These are phyloP conservation scores for Acleris sparsana DNA, from an alignment of 2,888 invertebrate genomes.

Conservation along the genomic window DNA sequence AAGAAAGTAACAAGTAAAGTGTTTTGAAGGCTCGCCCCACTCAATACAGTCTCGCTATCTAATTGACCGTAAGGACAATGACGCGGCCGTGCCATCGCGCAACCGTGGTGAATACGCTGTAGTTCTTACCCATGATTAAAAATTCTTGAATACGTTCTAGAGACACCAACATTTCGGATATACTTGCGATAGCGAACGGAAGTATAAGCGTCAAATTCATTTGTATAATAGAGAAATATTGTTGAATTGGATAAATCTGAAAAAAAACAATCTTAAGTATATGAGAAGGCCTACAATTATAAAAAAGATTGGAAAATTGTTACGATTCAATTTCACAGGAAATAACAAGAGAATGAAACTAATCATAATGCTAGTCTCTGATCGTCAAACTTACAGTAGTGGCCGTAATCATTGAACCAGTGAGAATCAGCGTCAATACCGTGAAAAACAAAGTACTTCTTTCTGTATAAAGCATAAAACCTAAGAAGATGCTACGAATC, in stretches of 20 bases:
- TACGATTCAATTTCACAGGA: not conserved
- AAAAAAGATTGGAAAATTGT: not conserved
- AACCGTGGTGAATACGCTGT: no score
- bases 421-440: slow-evolving; percentile 62
- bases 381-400: slow-evolving; percentile 55
- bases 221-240: slow-evolving; percentile 83
- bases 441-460: slow-evolving; percentile 88
- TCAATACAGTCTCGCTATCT: not conserved
- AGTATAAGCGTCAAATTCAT: slow-evolving; percentile 82
- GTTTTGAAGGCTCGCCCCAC: no score
- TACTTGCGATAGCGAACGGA: slow-evolving; percentile 80
- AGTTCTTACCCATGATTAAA: slow-evolving; percentile 72
- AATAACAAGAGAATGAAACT: no score
- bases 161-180: slow-evolving; percentile 84
- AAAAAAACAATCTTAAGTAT: slow-evolving; percentile 47
- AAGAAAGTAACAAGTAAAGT: no score
- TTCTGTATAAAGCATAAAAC: slow-evolving; percentile 89
- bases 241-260: slow-evolving; percentile 84
- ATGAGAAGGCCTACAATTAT: not conserved
- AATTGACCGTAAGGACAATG: not conserved
- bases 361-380: not conserved
- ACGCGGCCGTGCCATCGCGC: no score
- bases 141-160: slow-evolving; percentile 83
- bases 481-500: slow-evolving; percentile 86
- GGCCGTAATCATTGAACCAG: slow-evolving; percentile 65